These are phyloP conservation scores for Agriopis leucophaearia DNA, from an alignment of 2,888 invertebrate species.

Conservation along the genomic window DNA sequence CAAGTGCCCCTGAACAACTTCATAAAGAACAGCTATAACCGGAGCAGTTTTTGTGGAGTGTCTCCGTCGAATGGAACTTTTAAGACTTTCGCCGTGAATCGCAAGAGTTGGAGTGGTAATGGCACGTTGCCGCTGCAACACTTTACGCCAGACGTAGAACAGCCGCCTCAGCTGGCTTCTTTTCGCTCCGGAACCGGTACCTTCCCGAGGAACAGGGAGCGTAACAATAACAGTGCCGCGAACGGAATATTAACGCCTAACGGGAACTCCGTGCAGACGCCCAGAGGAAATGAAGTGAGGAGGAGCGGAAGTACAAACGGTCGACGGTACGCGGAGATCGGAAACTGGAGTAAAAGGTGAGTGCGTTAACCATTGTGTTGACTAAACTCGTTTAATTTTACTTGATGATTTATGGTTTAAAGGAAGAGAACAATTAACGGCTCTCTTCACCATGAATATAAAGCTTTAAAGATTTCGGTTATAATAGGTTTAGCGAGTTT, in stretches of 20 bases:
- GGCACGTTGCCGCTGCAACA: slow-evolving; percentile 83
- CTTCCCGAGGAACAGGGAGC: slow-evolving; percentile 81
- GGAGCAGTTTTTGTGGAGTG: slow-evolving; percentile 85
- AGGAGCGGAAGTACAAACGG: slow-evolving; percentile 84
- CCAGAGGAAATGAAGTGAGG: slow-evolving; percentile 84
- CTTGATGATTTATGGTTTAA: slow-evolving; percentile 30
- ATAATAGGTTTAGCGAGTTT: neutral
- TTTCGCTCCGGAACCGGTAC: slow-evolving; percentile 83
- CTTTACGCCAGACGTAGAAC: slow-evolving; percentile 73
- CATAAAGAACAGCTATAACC: slow-evolving; percentile 84
- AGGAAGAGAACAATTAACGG: slow-evolving; percentile 44
- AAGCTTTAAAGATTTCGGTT: neutral
- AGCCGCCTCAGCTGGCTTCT: slow-evolving; percentile 77
- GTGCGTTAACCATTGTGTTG: slow-evolving; percentile 55
- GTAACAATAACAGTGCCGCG: slow-evolving; percentile 79
- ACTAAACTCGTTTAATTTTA: slow-evolving; percentile 49
- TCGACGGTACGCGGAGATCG: slow-evolving; percentile 87
- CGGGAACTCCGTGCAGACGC: slow-evolving; percentile 80
- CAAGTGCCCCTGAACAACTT: slow-evolving; percentile 82
- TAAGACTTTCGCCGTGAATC: slow-evolving; percentile 83
- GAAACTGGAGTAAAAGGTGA: slow-evolving; percentile 86
- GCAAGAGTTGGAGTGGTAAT: slow-evolving; percentile 86
- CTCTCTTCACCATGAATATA: slow-evolving; percentile 8
- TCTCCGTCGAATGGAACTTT: slow-evolving; percentile 81
- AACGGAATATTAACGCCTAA: slow-evolving; percentile 85